These are phyloP conservation scores for Epinotia bilunana DNA, from an alignment of 2,888 invertebrate genomes.

Conservation along the genomic window DNA sequence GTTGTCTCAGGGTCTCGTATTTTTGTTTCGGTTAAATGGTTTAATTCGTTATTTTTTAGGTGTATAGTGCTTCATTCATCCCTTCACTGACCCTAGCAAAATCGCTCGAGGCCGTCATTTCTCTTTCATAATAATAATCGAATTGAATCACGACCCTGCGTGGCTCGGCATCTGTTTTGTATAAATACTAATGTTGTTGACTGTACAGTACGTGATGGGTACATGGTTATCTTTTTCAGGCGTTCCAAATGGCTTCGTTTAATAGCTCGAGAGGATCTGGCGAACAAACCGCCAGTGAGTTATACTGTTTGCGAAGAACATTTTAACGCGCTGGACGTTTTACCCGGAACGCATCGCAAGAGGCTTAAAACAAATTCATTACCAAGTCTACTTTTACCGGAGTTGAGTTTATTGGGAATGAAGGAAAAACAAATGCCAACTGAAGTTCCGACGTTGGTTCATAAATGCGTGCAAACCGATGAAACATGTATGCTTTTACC, in stretches of 20 bases:
- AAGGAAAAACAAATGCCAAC: background rate
- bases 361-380: conserved; percentile 4
- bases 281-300: conserved; percentile 28
- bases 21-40: no score
- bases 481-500: no score
- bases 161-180: no score
- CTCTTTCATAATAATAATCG: background rate
- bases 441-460: background rate
- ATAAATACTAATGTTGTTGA: no score
- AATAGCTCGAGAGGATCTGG: conserved; percentile 45
- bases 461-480: background rate
- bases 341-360: conserved; percentile 24
- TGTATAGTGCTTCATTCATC: no score
- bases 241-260: conserved; percentile 43
- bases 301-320: conserved; percentile 45
- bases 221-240: conserved; percentile 31
- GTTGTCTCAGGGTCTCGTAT: no score
- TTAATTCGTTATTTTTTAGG: no score
- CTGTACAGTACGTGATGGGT: no score
- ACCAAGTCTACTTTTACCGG: conserved; percentile 2
- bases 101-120: no score
- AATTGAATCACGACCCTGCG: no score
- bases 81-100: no score
- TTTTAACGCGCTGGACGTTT: conserved; percentile 36
- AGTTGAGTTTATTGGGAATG: background rate